Conservation (phyloP, 2,888 invertebrate species). For the Pomacea canaliculata region DNA sequence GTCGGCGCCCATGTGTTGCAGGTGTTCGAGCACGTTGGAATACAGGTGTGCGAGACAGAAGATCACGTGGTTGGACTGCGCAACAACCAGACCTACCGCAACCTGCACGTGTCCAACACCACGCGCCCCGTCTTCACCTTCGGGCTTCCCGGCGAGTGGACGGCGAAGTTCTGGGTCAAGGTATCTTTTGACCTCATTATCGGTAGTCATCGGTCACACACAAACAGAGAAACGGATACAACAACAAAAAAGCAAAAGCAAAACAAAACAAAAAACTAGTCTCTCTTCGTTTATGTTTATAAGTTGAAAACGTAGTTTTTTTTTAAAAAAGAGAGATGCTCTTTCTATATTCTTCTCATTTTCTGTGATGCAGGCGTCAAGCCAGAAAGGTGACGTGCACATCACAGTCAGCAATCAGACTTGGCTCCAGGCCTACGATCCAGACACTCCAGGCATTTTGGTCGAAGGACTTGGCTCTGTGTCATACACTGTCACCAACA, state of each 20-base stretch:
- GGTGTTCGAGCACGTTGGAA: conserved; percentile 44
- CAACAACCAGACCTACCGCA: conserved; percentile 31
- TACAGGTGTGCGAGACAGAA: conserved; percentile 41
- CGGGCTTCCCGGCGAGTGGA: conserved; percentile 28
- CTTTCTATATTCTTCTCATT: background rate
- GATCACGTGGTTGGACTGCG: conserved; percentile 36
- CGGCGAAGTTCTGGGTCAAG: conserved; percentile 1
- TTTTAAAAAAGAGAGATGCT: too few species aligned
- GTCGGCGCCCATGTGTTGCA: conserved; percentile 5
- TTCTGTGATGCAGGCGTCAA: background rate
- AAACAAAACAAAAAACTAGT: too few species aligned
- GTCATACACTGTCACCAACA: background rate
- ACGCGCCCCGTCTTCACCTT: conserved; percentile 41
- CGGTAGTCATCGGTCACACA: too few species aligned
- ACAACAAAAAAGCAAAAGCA: too few species aligned
- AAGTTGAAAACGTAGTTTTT: too few species aligned
- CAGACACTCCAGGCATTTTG: background rate
- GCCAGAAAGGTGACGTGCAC: background rate
- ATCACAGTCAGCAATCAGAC: conserved; percentile 13
- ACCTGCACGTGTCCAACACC: conserved; percentile 34
- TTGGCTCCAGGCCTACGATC: conserved; percentile 19
- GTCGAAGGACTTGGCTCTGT: conserved; percentile 11
- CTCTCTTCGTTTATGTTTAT: too few species aligned
- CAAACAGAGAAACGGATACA: too few species aligned
- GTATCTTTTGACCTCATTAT: background rate